Evolutionary conservation across 1,140 invertebrate species (phyloP).

Genomic region (Lepidurus packardi): DNA sequence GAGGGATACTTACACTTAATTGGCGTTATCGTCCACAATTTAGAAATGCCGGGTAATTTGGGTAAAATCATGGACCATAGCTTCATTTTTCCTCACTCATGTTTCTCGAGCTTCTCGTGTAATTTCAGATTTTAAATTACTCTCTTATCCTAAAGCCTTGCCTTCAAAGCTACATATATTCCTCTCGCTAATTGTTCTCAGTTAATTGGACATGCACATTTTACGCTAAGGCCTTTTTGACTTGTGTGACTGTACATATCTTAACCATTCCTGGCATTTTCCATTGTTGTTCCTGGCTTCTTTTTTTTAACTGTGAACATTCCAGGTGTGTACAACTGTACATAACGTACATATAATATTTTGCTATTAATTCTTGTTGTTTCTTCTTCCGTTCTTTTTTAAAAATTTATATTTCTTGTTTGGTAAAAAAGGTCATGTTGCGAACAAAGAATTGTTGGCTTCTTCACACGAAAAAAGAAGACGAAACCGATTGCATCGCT

Average conservation of each 20-base stretch:
- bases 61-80: background rate
- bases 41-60: background rate
- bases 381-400: too few relatives aligned
- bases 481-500: too few relatives aligned
- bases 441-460: too few relatives aligned
- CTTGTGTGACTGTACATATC: slow-evolving; percentile 21
- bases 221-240: slow-evolving; percentile 12
- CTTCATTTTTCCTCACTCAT: background rate
- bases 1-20: background rate
- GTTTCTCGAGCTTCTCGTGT: background rate
- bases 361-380: background rate
- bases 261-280: slow-evolving; percentile 4
- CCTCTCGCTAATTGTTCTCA: background rate
- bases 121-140: background rate
- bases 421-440: too few relatives aligned
- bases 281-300: background rate
- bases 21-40: background rate
- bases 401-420: too few relatives aligned
- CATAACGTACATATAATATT: slow-evolving; percentile 22
- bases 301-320: background rate
- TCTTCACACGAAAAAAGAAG: too few relatives aligned
- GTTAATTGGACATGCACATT: slow-evolving; percentile 1
- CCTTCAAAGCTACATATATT: background rate
- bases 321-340: slow-evolving; percentile 13
- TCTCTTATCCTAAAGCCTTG: background rate